Evolutionary conservation across 2,113 vertebrate genomes (phyloP), one percentile per base, ranked within the genome.

Genomic region (Herpailurus yagouaroundi): DNA sequence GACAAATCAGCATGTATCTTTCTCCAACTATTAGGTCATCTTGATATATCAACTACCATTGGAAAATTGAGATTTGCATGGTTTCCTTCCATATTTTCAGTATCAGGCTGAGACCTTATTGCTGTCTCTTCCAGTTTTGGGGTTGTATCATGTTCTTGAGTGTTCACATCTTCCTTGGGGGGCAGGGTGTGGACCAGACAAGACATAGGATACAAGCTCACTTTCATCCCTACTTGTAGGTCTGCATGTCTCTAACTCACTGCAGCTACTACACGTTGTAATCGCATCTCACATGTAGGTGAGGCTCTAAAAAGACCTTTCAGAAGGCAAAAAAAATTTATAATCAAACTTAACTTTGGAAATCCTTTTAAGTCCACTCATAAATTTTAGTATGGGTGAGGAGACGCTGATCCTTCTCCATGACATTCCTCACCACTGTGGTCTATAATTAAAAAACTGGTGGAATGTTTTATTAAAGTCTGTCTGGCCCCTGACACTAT

Each of bases 221-320:
- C 21, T 95, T 93, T 71, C 36, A 33, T 71, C 74, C 14, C 7
- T 31, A 0, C 27, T 16, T 64, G 2, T 64, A 8, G 31, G 23
- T 87, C 45, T 18, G 3, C 38, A 1, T 0, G 1, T 41, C 18
- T 29, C 6, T 79, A 16, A 5, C 29, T 88, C 33, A 2, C 31
- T 1, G 6, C 8, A 80, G 29, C 36, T 33, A 31, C 12, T 15
- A 3, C 27, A 15, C 5, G 7, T 19, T 38, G 12, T 31, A 15
- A 5, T 71, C 64, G 64, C 2, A 48, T 23, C 31, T 52, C 23
- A 36, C 2, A 2, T 18, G 5, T 80, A n/a, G 7, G 25, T 31
- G 5, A 84, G 23, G 18, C 41, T 74, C 41, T 69, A 64, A 74
- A 88, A 80, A 88, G 31, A 82, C 0, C 15, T 57, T 50, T 71